phyloP scores from a whole-genome alignment of 2,888 invertebrate species.

The Noctua pronuba region DNA sequence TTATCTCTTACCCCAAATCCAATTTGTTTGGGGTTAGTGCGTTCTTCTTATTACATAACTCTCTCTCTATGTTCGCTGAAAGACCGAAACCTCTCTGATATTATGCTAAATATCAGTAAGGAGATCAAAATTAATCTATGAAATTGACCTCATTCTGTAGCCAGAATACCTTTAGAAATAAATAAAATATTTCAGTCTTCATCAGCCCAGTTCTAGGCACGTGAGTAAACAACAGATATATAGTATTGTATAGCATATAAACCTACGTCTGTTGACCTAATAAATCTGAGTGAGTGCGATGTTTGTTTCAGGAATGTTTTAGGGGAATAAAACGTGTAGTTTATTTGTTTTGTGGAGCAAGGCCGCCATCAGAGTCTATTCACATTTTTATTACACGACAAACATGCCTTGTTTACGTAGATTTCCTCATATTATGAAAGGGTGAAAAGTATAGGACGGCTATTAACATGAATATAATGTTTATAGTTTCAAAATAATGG shows the following conservation, averaged over 20 bases:
- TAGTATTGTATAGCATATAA: not conserved
- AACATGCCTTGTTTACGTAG: slow-evolving; percentile 11
- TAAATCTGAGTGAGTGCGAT: slow-evolving; percentile 29
- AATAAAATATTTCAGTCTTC: not conserved
- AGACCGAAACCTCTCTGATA: too few relatives aligned
- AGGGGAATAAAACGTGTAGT: slow-evolving; percentile 28
- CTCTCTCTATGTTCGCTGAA: not conserved
- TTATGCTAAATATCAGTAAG: not conserved
- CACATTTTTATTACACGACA: slow-evolving; percentile 28
- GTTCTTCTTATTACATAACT: not conserved
- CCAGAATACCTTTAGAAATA: not conserved
- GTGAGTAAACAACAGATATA: not conserved
- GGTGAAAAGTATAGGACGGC: not conserved
- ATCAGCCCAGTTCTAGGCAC: not conserved
- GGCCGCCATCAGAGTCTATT: slow-evolving; percentile 14
- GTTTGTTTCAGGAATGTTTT: slow-evolving; percentile 39
- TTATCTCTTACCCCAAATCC: not conserved
- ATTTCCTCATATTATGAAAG: not conserved
- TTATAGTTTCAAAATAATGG: not conserved
- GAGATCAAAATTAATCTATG: not conserved
- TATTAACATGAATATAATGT: not conserved
- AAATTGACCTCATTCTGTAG: not conserved
- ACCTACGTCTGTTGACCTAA: slow-evolving; percentile 25
- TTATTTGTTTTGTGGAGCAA: slow-evolving; percentile 40
- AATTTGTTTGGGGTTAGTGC: not conserved